phyloP scores from a whole-genome alignment of 2,113 vertebrate genomes.

The Todiramphus saurophagus region DNA sequence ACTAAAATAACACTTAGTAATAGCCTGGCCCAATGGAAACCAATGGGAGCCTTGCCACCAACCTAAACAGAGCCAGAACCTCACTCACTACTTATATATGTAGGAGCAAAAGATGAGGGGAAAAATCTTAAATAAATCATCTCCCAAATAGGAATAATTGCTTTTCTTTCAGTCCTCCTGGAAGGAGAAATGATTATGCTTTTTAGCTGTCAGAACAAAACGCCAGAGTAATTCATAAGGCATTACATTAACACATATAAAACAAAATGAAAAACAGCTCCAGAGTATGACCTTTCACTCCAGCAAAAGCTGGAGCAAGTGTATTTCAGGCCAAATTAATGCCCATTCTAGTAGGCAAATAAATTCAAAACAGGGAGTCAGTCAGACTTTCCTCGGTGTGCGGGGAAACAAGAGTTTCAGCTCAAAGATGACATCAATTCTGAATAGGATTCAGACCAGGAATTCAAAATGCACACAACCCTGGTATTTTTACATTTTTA shows the following conservation, averaged over 20 bases:
- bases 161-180: conserved; percentile 71
- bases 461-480: neutral
- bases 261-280: conserved; percentile 81
- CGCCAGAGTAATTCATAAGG: conserved; percentile 76
- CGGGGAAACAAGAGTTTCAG: neutral
- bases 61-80: neutral
- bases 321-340: conserved; percentile 74
- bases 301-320: conserved; percentile 78
- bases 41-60: neutral
- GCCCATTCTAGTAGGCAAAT: conserved; percentile 73
- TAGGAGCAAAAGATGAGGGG: conserved; percentile 60
- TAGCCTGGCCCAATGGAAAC: neutral
- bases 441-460: neutral
- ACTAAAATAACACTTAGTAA: neutral
- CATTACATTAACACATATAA: conserved; percentile 82
- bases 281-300: conserved; percentile 76
- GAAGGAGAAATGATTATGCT: conserved; percentile 79
- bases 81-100: conserved; percentile 26
- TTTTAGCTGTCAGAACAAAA: conserved; percentile 82
- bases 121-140: conserved; percentile 74
- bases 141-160: conserved; percentile 71
- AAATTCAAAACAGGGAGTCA: conserved; percentile 70
- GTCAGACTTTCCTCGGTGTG: neutral
- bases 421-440: conserved; percentile 19
- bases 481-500: neutral